phyloP scores from a whole-genome alignment of 2,888 invertebrate species.

The Zygogramma bicolorata region DNA sequence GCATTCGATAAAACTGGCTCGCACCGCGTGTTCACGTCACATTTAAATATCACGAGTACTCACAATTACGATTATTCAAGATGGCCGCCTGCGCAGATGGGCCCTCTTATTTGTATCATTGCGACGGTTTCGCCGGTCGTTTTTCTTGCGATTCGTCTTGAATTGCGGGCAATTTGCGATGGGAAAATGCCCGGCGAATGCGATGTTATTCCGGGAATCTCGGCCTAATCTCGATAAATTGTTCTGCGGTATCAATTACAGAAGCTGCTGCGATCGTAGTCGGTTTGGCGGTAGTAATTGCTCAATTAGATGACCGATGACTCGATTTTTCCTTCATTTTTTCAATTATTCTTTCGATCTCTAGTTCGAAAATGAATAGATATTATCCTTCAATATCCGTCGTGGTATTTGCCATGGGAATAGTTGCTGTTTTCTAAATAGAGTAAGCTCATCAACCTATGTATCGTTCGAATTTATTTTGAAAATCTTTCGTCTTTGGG shows the following conservation, averaged over 20 bases:
- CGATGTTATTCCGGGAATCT: constrained; percentile 6
- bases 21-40: constrained; percentile 59
- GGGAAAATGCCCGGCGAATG: constrained; percentile 32
- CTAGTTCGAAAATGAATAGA: too few relatives aligned
- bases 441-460: too few relatives aligned
- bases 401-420: too few relatives aligned
- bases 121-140: constrained; percentile 22
- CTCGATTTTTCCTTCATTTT: too few relatives aligned
- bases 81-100: constrained; percentile 54
- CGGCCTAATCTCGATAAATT: constrained; percentile 30
- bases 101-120: constrained; percentile 40
- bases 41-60: constrained; percentile 59
- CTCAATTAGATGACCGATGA: neutral
- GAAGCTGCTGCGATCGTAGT: neutral
- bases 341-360: too few relatives aligned
- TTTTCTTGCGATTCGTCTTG: constrained; percentile 21
- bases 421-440: too few relatives aligned
- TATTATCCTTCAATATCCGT: too few relatives aligned
- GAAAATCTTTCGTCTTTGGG: too few relatives aligned
- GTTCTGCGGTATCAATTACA: neutral
- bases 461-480: too few relatives aligned
- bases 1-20: constrained; percentile 57
- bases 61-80: constrained; percentile 60
- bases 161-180: constrained; percentile 33
- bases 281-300: neutral